Percentiles rank a stretch among this genome's conserved stretches.
Evolutionary conservation across 2,113 vertebrate species (phyloP).

Genomic region (Microcebus ravelobensis): DNA sequence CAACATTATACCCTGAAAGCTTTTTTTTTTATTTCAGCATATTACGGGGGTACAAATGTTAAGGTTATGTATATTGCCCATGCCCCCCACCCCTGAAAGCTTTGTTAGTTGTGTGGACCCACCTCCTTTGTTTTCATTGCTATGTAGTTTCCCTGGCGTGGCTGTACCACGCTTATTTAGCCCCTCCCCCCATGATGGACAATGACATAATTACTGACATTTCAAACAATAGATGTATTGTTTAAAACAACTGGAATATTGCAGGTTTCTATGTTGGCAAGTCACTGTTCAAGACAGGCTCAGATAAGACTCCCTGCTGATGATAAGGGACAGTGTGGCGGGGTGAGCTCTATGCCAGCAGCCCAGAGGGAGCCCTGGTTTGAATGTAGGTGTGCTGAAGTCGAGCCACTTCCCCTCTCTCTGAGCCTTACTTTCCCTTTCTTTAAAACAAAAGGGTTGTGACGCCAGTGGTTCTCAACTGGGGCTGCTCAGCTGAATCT

Average conservation of each 20-base stretch:
- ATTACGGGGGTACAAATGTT: no score
- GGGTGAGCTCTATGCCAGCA: not conserved
- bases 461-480: not conserved
- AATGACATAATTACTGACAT: not conserved
- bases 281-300: not conserved
- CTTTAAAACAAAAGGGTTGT: not conserved
- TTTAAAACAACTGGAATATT: not conserved
- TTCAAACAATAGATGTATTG: not conserved
- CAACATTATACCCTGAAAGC: not conserved
- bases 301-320: not conserved
- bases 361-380: not conserved
- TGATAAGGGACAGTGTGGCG: not conserved
- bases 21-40: no score
- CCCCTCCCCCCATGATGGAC: not conserved
- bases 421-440: not conserved
- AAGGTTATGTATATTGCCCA: no score
- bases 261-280: not conserved
- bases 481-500: not conserved
- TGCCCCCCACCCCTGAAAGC: not conserved
- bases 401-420: not conserved
- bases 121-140: not conserved
- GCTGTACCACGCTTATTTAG: not conserved
- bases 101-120: not conserved
- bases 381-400: not conserved
- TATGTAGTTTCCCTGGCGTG: not conserved